Evolutionary conservation across 2,888 invertebrate genomes (phyloP).

Genomic region (Polydrusus cervinus): DNA sequence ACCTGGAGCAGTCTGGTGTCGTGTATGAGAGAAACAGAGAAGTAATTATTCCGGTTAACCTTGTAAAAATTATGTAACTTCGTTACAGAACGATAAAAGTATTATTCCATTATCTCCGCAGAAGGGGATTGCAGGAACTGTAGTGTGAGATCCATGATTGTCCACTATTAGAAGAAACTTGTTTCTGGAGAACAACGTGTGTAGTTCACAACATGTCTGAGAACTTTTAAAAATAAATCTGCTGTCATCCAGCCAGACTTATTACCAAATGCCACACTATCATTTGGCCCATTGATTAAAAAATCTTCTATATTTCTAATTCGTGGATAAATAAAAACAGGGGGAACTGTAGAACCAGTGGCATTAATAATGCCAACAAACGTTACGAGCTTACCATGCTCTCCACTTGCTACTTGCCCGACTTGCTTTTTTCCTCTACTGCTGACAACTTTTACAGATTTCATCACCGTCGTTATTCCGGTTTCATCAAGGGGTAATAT

Average conservation of each 20-base stretch:
- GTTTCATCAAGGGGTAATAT: constrained; percentile 46
- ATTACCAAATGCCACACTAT: constrained; percentile 41
- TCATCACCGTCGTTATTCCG: constrained; percentile 49
- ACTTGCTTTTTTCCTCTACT: constrained; percentile 47
- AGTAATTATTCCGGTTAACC: no score
- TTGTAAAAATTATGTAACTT: no score
- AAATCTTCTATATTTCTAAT: constrained; percentile 47
- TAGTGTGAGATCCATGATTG: constrained; percentile 46
- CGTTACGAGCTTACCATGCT: constrained; percentile 51
- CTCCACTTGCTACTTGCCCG: constrained; percentile 43
- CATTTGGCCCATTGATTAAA: constrained; percentile 51
- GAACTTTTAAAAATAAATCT: constrained; percentile 44
- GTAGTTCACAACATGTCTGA: constrained; percentile 44
- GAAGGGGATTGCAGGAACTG: constrained; percentile 54
- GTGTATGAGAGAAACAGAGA: no score
- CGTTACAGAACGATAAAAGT: no score
- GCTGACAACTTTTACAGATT: constrained; percentile 38
- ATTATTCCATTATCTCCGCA: constrained; percentile 48
- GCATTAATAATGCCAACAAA: constrained; percentile 55
- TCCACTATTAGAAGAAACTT: constrained; percentile 41
- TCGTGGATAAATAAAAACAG: constrained; percentile 52
- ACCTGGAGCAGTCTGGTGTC: no score
- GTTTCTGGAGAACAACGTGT: constrained; percentile 31
- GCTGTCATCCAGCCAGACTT: constrained; percentile 55
- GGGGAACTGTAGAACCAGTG: constrained; percentile 51